Evolutionary conservation across 2,797 vertebrate genomes (phyloP).

Genomic region (Dromococcyx pavoninus): DNA sequence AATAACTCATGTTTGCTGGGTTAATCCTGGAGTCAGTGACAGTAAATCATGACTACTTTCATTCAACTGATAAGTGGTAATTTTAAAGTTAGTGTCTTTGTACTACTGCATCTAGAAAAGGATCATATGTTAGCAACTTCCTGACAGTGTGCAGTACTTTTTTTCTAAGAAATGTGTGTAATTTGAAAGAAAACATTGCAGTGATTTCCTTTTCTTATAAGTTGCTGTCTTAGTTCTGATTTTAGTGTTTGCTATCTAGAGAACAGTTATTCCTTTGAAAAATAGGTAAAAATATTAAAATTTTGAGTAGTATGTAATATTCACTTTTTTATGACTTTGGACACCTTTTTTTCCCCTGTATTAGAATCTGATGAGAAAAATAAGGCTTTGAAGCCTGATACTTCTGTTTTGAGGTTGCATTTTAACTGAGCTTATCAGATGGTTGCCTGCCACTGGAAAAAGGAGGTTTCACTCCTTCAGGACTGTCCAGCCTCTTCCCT

Average conservation of each 20-base stretch:
- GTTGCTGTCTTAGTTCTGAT: neutral
- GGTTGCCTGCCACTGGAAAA: neutral
- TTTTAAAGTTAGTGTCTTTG: neutral
- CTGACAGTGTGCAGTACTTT: neutral
- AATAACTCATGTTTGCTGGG: neutral
- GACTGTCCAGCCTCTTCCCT: neutral
- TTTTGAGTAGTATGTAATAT: neutral
- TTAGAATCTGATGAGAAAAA: neutral
- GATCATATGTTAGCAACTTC: neutral
- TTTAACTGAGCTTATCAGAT: neutral
- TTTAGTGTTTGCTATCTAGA: neutral
- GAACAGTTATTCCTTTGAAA: neutral
- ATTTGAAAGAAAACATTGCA: neutral
- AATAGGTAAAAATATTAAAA: neutral
- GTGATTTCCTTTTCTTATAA: neutral
- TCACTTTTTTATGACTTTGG: neutral
- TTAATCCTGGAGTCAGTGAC: neutral
- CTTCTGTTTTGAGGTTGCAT: neutral
- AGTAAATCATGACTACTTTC: neutral
- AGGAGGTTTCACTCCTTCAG: neutral
- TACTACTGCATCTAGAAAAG: neutral
- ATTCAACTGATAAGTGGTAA: neutral
- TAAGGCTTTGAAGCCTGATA: neutral
- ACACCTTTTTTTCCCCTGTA: neutral
- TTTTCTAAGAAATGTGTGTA: neutral